Base-by-base conservation (phyloP, 2,888 invertebrate species). In the Athrips mouffetella region DNA sequence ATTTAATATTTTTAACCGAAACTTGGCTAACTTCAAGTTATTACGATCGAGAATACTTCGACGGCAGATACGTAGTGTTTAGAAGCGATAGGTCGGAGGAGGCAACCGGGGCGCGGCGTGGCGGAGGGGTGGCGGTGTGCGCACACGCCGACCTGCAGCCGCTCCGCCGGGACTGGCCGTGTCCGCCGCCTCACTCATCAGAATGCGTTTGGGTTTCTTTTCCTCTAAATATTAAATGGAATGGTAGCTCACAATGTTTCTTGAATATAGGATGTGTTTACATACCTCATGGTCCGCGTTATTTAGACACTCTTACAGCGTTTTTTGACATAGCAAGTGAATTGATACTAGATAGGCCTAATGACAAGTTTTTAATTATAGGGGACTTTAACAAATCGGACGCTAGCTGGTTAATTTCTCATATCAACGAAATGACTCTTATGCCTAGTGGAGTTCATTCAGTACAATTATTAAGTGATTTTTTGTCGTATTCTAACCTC, bases 201-300 rank as follows among this genome's bases (percentile, higher is more conserved):
- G 39, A 39, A 2, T 39, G 39, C 21, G n/a, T 39, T 21, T 39
- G 39, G 39, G 10, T 39, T 4, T 39, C 39, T n/a, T 3, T 39
- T 2, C 39, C 39, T 4, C n/a, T 39, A 20, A 2, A 6, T 4
- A 10, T 10, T 3, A 11, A 18, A 2, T 10, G 2, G 8, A 3
- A 39, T n/a, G 11, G n/a, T 10, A 23, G 7, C 23, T 7, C 3
- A 7, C 39, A 39, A 39, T 11, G n/a, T 2, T 15, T 15, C 11
- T 21, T 39, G 7, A 23, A 23, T 7, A 3, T 23, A 23, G 23
- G 23, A 3, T 23, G 23, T 23, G 23, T 23, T 5, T 23, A 23
- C 23, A 23, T 23, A 3, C 23, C 39, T 5, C 39, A 21, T 5
- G 39, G 39, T 4, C 39, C 20, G 2, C 3, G 10, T 18, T 21